These are phyloP conservation scores for Megaptera novaeangliae DNA, from an alignment of 2,113 vertebrate species.

Conservation along the genomic window DNA sequence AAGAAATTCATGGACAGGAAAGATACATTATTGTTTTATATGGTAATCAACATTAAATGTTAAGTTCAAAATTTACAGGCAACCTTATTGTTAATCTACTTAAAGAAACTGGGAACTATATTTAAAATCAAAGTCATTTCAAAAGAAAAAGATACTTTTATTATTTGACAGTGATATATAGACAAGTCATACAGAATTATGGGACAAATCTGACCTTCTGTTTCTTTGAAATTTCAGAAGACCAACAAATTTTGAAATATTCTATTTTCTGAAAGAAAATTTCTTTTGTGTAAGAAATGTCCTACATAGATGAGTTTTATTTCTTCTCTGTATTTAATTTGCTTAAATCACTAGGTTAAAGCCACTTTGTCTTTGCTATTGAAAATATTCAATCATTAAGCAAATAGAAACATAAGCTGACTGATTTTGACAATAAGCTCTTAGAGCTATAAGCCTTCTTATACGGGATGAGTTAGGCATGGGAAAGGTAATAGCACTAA, in stretches of 20 bases:
- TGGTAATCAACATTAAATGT: background rate
- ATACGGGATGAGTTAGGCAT: background rate
- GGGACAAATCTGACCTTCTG: background rate
- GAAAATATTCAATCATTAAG: background rate
- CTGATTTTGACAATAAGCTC: background rate
- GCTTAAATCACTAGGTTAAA: background rate
- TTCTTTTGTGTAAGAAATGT: background rate
- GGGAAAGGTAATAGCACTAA: no score
- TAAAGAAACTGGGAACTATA: background rate
- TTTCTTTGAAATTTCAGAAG: background rate
- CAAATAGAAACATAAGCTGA: background rate
- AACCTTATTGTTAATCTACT: background rate
- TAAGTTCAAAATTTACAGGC: background rate
- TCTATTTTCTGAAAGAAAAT: background rate
- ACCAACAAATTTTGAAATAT: background rate
- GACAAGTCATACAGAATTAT: background rate
- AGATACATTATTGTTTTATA: background rate
- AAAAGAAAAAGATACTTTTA: background rate
- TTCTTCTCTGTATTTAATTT: background rate
- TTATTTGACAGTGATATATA: background rate
- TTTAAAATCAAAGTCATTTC: slow-evolving; percentile 17
- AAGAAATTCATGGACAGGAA: background rate
- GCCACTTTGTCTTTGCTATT: background rate
- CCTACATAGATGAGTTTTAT: background rate
- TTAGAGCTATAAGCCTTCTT: background rate